Percentiles rank a stretch among this genome's conserved stretches.
Conservation (phyloP, 2,797 vertebrate genomes). For the Sebastiscus tertius region DNA sequence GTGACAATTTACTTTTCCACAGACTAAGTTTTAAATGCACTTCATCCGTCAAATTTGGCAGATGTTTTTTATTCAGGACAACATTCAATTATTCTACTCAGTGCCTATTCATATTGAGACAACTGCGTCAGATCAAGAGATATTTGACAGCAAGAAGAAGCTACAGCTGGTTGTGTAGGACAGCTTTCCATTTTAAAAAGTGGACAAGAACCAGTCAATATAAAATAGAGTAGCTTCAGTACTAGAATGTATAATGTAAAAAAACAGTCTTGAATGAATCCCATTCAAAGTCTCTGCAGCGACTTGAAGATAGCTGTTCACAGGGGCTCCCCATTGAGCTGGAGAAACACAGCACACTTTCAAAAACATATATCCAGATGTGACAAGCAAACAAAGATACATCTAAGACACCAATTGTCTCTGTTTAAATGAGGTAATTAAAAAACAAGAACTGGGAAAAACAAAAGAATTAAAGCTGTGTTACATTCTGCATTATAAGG, state of each 20-base stretch:
- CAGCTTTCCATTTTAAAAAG: conserved; percentile 4
- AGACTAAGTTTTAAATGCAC: background rate
- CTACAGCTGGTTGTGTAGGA: background rate
- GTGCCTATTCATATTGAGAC: background rate
- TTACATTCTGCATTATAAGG: conserved; percentile 12
- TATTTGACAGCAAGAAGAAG: background rate
- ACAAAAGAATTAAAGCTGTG: background rate
- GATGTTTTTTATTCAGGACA: background rate
- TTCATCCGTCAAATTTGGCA: background rate
- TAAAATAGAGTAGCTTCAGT: conserved; percentile 11
- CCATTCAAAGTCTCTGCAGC: conserved; percentile 28
- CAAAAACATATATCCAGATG: conserved; percentile 1
- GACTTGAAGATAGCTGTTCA: conserved; percentile 18
- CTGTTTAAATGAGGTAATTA: background rate
- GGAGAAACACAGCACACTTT: conserved; percentile 8
- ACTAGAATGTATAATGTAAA: background rate
- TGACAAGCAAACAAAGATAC: conserved; percentile 30
- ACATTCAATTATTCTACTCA: background rate
- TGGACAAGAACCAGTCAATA: background rate
- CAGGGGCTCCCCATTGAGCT: conserved; percentile 16
- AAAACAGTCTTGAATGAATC: conserved; percentile 9
- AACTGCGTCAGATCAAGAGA: background rate
- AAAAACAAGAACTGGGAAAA: background rate
- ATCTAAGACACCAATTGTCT: background rate
- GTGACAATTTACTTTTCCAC: background rate